A percentile compares a stretch with the other conserved stretches of the same genome.
Conservation (phyloP, 2,113 vertebrate genomes). For the Neoarius graeffei region DNA sequence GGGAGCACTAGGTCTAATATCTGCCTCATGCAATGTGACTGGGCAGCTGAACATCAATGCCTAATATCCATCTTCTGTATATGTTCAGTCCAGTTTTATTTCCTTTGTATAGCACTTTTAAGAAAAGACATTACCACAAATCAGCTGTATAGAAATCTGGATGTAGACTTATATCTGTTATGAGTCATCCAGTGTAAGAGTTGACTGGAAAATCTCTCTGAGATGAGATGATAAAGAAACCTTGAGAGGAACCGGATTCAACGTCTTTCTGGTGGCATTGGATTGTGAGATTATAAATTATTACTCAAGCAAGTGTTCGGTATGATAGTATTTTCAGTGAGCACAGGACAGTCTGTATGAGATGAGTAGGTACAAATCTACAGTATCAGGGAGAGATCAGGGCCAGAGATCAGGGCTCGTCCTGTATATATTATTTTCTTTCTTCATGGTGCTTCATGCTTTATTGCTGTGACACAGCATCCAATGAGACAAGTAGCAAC, state of each 20-base stretch:
- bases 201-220: background rate
- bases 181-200: background rate
- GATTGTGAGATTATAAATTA: background rate
- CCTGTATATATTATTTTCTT: background rate
- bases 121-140: background rate
- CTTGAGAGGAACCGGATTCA: background rate
- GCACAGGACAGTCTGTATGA: background rate
- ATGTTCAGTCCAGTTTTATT: background rate
- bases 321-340: background rate
- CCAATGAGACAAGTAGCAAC: background rate
- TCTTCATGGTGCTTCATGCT: background rate
- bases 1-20: background rate
- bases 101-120: background rate
- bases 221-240: background rate
- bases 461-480: background rate
- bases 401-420: background rate
- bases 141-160: background rate
- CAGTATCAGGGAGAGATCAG: background rate
- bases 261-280: background rate
- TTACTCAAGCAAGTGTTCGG: background rate
- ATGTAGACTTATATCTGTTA: background rate
- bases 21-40: background rate
- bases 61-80: background rate
- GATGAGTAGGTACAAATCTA: background rate
- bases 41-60: background rate